Base-by-base conservation (phyloP, 1,140 invertebrate genomes). In the Cylas formicarius region DNA sequence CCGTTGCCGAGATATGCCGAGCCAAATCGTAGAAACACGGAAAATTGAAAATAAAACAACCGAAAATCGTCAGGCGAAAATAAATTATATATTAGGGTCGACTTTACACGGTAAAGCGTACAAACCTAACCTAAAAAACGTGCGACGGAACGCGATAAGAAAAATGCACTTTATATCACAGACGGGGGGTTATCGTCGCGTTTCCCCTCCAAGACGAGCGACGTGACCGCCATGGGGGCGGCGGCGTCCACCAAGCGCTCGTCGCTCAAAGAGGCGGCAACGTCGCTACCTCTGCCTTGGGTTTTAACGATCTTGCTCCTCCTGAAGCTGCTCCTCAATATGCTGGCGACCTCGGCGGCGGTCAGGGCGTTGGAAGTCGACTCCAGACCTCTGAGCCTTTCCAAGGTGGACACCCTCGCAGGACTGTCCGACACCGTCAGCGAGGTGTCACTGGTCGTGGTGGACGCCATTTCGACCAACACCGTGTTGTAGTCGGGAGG, bases 401-500 rank as follows among this genome's bases (percentile, higher is more conserved):
- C 56, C 27, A 57, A 28, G 11, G 52, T 57, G 9, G 55, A 56
- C 13, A 57, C 21, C 31, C 55, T 43, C 3, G 33, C 14, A 20
- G 40, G 24, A 7, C 21, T 40, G 42, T 51, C 53, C 2, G 44
- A 22, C 3, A 41, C 41, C 8, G 44, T 36, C 18, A 51, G 20
- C 6, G 37, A 21, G 3, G 39, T 26, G 20, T 43, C 57, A 42
- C 13, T 48, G n/a, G n/a, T n/a, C 4, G 19, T 43, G 4, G 52
- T 42, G 36, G 57, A 50, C 26, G 52, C 60, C 57, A 59, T 62
- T 44, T 63, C 61, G 6, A 80, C 73, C 22, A 80, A 61, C 2
- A 81, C 78, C 0, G 76, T 70, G 13, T 74, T 72, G 42, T 81
- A 81, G 53, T 78, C 75, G 0, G 78, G 78, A 0, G 78, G 78